These are phyloP conservation scores for Bathynomus jamesi DNA, from an alignment of 1,140 invertebrate species.

Conservation along the genomic window DNA sequence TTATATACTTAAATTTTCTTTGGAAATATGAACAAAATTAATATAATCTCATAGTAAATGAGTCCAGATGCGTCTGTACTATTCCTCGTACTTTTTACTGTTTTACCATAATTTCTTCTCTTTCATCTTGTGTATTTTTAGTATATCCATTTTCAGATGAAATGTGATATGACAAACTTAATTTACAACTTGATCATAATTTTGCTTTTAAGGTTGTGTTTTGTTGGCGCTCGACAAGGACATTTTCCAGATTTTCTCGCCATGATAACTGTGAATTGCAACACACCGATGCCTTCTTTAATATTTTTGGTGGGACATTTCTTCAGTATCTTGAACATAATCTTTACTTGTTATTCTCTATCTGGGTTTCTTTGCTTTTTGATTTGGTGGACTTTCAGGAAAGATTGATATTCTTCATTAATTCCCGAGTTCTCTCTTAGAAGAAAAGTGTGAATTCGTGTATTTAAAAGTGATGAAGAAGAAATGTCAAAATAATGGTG, in stretches of 20 bases:
- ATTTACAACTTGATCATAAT: too few relatives aligned
- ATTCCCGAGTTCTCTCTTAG: too few relatives aligned
- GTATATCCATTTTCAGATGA: too few relatives aligned
- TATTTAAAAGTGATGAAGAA: too few relatives aligned
- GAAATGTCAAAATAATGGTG: too few relatives aligned
- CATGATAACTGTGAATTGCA: constrained; percentile 70
- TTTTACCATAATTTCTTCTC: background rate
- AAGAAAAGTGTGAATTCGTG: background rate
- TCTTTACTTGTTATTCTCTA: too few relatives aligned
- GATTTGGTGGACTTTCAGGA: too few relatives aligned
- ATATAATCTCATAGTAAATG: background rate
- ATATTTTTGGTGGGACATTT: constrained; percentile 66
- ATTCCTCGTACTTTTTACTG: background rate
- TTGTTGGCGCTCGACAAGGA: constrained; percentile 83
- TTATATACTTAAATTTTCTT: background rate
- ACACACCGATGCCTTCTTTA: constrained; percentile 84
- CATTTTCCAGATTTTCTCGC: constrained; percentile 81
- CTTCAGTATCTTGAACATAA: too few relatives aligned
- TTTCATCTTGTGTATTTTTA: constrained; percentile 45
- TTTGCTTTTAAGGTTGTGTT: constrained; percentile 71
- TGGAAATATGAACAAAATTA: background rate
- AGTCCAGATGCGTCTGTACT: background rate
- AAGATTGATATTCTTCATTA: too few relatives aligned
- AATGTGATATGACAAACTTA: too few relatives aligned
- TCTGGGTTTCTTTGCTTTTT: too few relatives aligned